Conservation (phyloP, 1,140 invertebrate genomes). For the Eufriesea mexicana region DNA sequence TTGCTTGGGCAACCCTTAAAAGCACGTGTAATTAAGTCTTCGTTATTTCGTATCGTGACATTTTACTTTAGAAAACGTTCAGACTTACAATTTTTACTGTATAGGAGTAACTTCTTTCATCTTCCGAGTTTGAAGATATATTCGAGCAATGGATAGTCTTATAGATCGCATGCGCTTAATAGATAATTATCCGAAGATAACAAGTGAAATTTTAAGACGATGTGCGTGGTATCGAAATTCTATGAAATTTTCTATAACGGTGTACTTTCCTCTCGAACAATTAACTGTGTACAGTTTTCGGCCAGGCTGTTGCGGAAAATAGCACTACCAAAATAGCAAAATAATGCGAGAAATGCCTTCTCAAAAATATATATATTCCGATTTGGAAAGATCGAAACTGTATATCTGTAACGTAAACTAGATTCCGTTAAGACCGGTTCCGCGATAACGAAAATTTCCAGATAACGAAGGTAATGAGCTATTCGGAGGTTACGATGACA, state of each 20-base stretch:
- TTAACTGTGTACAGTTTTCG: not conserved
- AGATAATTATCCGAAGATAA: conserved; percentile 4
- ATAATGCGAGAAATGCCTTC: not conserved
- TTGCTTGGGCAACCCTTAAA: not conserved
- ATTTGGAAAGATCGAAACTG: too few relatives aligned
- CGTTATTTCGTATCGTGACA: not conserved
- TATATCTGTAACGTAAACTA: too few relatives aligned
- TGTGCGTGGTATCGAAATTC: not conserved
- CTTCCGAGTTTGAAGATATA: not conserved
- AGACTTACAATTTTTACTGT: not conserved
- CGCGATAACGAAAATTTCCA: not conserved
- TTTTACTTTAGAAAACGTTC: not conserved
- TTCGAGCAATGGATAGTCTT: not conserved
- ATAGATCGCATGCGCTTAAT: not conserved
- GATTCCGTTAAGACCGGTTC: not conserved
- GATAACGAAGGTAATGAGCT: not conserved
- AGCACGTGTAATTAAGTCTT: conserved; percentile 1
- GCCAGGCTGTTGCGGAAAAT: not conserved
- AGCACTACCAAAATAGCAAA: not conserved
- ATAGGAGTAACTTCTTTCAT: not conserved
- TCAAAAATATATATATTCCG: not conserved
- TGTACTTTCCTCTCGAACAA: not conserved
- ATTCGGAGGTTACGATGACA: too few relatives aligned
- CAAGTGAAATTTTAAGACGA: not conserved
- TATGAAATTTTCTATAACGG: not conserved